Percentiles rank a stretch among this genome's conserved stretches.
phyloP scores from a whole-genome alignment of 2,113 vertebrate species.

The Cyprinodon brontotheroides region DNA sequence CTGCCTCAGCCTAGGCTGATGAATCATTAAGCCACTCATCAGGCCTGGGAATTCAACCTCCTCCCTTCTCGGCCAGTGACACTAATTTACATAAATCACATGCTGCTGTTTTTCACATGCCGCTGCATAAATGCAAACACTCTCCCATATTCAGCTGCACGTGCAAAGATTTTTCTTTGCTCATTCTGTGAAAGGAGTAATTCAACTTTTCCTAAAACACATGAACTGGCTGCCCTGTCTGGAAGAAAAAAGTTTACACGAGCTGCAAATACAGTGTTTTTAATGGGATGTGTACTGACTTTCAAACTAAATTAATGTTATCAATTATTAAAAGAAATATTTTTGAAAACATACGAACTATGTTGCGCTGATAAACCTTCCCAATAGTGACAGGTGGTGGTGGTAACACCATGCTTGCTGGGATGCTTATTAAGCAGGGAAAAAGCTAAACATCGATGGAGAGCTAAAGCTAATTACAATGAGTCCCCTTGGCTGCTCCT shows the following conservation, averaged over 20 bases:
- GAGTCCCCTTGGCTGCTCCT: no score
- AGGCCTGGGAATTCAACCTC: slow-evolving; percentile 76
- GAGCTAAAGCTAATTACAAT: no score
- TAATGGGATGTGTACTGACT: background rate
- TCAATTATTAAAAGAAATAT: no score
- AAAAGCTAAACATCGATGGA: no score
- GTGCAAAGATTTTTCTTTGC: slow-evolving; percentile 27
- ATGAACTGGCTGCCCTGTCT: slow-evolving; percentile 18
- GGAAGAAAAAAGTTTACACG: slow-evolving; percentile 8
- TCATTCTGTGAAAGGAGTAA: slow-evolving; percentile 1
- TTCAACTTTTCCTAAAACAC: slow-evolving; percentile 2
- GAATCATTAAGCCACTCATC: slow-evolving; percentile 81
- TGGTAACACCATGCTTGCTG: no score
- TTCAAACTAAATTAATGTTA: no score
- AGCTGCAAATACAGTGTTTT: slow-evolving; percentile 23
- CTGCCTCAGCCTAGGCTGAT: slow-evolving; percentile 76
- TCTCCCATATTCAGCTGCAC: slow-evolving; percentile 24
- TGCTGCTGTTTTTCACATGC: slow-evolving; percentile 59
- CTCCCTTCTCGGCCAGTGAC: slow-evolving; percentile 61
- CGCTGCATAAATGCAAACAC: slow-evolving; percentile 47
- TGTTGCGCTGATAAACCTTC: no score
- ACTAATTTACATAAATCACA: slow-evolving; percentile 78
- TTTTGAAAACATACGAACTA: no score
- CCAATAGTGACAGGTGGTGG: no score
- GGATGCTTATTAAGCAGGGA: no score